These are phyloP conservation scores for Phrynocephalus guinanensis DNA, from an alignment of 2,797 vertebrate genomes.

Conservation along the genomic window DNA sequence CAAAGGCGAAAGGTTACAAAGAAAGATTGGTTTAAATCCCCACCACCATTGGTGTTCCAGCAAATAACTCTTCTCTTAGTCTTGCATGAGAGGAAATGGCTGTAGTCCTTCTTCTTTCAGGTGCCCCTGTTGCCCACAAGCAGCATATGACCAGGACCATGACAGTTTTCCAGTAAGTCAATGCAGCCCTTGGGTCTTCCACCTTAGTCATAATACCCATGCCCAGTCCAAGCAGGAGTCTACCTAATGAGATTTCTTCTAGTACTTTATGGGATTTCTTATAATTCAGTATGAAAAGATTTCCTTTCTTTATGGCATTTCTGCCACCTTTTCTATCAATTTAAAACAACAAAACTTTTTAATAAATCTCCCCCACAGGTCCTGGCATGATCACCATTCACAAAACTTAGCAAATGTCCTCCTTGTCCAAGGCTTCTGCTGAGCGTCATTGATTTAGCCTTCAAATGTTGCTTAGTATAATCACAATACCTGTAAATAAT, in stretches of 20 bases:
- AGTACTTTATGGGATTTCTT: background rate
- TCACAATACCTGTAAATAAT: conserved; percentile 33
- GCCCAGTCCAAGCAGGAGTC: background rate
- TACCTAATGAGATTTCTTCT: background rate
- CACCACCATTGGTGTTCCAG: background rate
- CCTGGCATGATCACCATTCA: background rate
- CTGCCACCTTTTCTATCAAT: background rate
- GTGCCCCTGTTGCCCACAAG: no score
- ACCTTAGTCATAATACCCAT: background rate
- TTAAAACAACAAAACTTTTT: background rate
- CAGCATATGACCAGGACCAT: background rate
- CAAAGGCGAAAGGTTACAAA: background rate
- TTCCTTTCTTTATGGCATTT: background rate
- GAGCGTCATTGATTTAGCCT: background rate
- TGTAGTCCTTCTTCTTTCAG: background rate
- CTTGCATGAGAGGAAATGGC: background rate
- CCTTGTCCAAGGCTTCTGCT: background rate
- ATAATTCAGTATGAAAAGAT: background rate
- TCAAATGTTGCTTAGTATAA: conserved; percentile 31
- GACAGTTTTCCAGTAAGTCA: background rate
- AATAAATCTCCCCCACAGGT: background rate
- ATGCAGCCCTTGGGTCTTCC: background rate
- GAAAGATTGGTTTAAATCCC: background rate
- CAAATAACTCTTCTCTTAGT: background rate
- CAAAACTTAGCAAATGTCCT: background rate